phyloP scores from a whole-genome alignment of 2,113 vertebrate species.

The Natator depressus region DNA sequence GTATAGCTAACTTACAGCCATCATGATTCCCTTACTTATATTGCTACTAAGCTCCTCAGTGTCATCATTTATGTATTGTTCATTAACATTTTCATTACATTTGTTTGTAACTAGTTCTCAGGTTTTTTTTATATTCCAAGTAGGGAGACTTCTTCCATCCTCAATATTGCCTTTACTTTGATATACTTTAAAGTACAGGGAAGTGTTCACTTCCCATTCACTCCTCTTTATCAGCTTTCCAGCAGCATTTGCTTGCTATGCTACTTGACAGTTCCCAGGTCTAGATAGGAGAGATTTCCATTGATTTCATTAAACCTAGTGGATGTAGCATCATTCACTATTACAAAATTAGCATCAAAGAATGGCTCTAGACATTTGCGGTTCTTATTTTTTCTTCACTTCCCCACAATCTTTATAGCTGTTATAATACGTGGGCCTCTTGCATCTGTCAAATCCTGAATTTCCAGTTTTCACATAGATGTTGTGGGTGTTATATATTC shows the following conservation, averaged over 20 bases:
- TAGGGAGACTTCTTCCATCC: too few species aligned
- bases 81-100: too few species aligned
- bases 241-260: neutral
- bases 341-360: neutral
- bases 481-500: neutral
- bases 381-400: neutral
- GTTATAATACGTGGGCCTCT: neutral
- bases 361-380: neutral
- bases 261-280: neutral
- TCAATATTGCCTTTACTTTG: too few species aligned
- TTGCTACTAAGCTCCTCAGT: too few species aligned
- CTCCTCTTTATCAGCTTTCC: neutral
- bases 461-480: neutral
- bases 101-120: too few species aligned
- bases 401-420: neutral
- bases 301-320: neutral
- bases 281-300: neutral
- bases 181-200: neutral
- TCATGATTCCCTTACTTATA: too few species aligned
- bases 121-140: too few species aligned
- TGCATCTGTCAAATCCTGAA: neutral
- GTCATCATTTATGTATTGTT: too few species aligned
- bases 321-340: neutral
- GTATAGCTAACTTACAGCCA: too few species aligned
- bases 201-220: neutral